Evolutionary conservation across 2,888 invertebrate species (phyloP), one percentile per base, ranked within the genome.

Genomic region (Pycnomerus fuliginosus): DNA sequence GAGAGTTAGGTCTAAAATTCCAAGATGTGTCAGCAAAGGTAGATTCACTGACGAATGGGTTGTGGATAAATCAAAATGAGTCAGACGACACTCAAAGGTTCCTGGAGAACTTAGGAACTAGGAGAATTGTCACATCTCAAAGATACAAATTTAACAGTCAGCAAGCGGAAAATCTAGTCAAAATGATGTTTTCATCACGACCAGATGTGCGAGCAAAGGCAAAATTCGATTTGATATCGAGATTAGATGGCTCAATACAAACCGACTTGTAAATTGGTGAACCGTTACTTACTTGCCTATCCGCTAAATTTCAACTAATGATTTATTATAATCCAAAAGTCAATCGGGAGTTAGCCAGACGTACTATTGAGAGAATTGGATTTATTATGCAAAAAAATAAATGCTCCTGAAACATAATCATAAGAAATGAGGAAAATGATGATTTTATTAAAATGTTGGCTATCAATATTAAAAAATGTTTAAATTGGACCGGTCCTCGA

Each of bases 131-230:
- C 2, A 3, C 8, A 8, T 15, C 30, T 3, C 30, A 29, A 13
- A 3, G 30, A 29, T 29, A 29, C 15, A 8, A 14, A 2, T 29
- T 29, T 14, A 29, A 29, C 30, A 13, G 30, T 16, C 2, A 3
- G 14, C 30, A 29, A 12, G n/a, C 8, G 14, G 30, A 29, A 2
- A 2, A 2, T 13, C 30, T 29, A 14, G 15, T 29, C 2, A 3
- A 12, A 3, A 13, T 29, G 30, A 29, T 29, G 15, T 29, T 29
- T 8, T 29, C 30, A 29, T 29, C 30, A 16, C 13, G n/a, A 29
- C 30, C 30, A 5, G 30, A 29, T 5, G 8, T 29, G 7, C 15
- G 30, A 14, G 30, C 30, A 11, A 3, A 29, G 2, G 30, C 30
- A 3, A 29, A 29, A 7, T 29, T 29, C 14, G 16, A 29, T 13